Conservation (phyloP, 2,797 vertebrate species). For the Hippopotamyrus pictus region DNA sequence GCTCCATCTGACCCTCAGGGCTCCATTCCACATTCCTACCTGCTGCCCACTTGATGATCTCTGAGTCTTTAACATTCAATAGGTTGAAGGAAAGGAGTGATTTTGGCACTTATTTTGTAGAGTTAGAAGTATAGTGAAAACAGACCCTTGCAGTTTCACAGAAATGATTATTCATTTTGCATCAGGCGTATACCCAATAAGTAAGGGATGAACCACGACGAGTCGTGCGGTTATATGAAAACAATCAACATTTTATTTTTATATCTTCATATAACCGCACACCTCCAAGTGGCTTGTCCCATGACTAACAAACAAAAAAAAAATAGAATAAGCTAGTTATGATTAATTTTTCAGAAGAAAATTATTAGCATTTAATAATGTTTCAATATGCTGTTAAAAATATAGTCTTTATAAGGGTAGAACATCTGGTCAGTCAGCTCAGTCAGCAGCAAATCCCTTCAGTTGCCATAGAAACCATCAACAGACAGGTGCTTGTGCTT, state of each 20-base stretch:
- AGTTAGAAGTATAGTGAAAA: not conserved
- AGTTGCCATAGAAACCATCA: not conserved
- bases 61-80: not conserved
- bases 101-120: not conserved
- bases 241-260: not conserved
- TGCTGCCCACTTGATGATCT: not conserved
- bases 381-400: not conserved
- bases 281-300: not conserved
- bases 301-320: not conserved
- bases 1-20: too few species aligned
- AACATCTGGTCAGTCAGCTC: not conserved
- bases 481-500: not conserved
- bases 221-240: not conserved
- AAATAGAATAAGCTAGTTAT: not conserved
- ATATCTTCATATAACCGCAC: not conserved
- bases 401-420: not conserved
- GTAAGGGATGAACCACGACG: not conserved
- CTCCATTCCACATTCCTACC: not conserved
- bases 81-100: not conserved
- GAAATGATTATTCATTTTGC: not conserved
- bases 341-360: not conserved
- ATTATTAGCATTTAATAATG: not conserved
- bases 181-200: not conserved
- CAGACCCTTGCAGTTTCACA: not conserved
- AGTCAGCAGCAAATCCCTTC: not conserved